Evolutionary conservation across 1,140 invertebrate genomes (phyloP).

Genomic region (Eumaeus atala): DNA sequence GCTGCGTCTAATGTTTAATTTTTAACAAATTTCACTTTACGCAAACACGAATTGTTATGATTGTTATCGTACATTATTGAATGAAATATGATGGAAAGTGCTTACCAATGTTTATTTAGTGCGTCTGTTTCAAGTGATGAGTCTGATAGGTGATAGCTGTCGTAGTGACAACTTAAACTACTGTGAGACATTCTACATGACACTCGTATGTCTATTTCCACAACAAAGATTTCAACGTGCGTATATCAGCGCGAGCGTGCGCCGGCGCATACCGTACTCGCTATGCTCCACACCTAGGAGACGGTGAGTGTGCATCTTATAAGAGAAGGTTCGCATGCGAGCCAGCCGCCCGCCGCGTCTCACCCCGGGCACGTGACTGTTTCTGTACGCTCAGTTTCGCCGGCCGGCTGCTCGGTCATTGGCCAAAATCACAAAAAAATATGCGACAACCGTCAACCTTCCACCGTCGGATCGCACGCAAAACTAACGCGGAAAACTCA

Average conservation of each 20-base stretch:
- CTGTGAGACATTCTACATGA: conserved; percentile 73
- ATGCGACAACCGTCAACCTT: conserved; percentile 38
- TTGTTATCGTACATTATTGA: no score
- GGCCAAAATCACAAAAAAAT: conserved; percentile 56
- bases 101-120: conserved; percentile 66
- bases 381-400: conserved; percentile 47
- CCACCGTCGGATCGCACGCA: conserved; percentile 33
- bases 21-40: no score
- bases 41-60: no score
- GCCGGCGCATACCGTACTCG: conserved; percentile 57
- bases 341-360: conserved; percentile 61
- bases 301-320: conserved; percentile 67
- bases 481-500: neutral
- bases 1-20: no score
- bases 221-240: conserved; percentile 38
- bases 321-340: conserved; percentile 62
- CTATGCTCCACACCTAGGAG: conserved; percentile 63
- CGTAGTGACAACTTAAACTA: conserved; percentile 67
- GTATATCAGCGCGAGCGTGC: conserved; percentile 35
- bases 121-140: conserved; percentile 67
- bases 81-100: conserved; percentile 7
- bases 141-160: conserved; percentile 64
- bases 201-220: conserved; percentile 48
- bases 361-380: conserved; percentile 71
- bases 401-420: conserved; percentile 62